Evolutionary conservation across 2,888 invertebrate species (phyloP), one percentile per base, ranked within the genome.

Genomic region (Onchidella celtica): DNA sequence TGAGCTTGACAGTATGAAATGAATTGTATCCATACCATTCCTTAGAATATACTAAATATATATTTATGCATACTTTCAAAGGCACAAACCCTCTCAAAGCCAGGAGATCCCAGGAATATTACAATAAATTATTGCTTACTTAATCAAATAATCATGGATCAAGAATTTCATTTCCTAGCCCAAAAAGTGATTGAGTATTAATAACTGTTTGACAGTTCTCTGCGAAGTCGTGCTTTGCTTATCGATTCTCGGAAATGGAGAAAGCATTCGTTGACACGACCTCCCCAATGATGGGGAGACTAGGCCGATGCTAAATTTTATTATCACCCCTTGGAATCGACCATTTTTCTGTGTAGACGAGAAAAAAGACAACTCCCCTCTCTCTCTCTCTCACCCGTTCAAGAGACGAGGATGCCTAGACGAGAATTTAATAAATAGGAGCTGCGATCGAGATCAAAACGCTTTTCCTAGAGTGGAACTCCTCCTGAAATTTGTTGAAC

Each of bases 101-200:
- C n/a, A n/a, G n/a, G n/a, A n/a, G n/a, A n/a, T n/a, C n/a, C n/a
- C n/a, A n/a, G n/a, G n/a, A n/a, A n/a, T n/a, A n/a, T n/a, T n/a
- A 1, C n/a, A 17, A 38, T 21, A 40, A 74, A 40, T 63, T 74
- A 38, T 38, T 32, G 38, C 57, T 74, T 38, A 63, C n/a, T 59
- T 74, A 61, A 74, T 74, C 32, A 74, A 74, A 74, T 61, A 63
- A 27, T 61, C 74, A 40, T 63, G 29, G 17, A 74, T 74, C 74
- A 74, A 74, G 63, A 61, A 74, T 63, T 61, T 63, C 74, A 27
- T 17, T 27, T 6, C 38, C 24, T 38, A 34, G 32, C 34, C 65
- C 32, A 0, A 47, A 32, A 75, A 75, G 24, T 65, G 65, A 75
- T 75, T 63, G 21, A 32, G 57, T 36, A 68, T 77, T 77, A 77